Conservation (phyloP, 1,140 invertebrate species). For the Nephila pilipes region DNA sequence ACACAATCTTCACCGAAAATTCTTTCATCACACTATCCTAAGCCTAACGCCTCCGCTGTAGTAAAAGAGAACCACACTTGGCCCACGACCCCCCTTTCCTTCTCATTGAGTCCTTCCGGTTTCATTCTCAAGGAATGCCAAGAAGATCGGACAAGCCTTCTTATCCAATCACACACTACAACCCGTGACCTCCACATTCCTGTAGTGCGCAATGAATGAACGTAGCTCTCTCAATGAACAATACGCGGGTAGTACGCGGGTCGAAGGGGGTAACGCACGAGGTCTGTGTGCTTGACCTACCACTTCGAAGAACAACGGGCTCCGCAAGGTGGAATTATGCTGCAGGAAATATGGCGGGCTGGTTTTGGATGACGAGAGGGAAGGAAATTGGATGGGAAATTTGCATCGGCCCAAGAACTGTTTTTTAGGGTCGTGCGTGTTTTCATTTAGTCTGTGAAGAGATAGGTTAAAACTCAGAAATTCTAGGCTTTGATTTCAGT, state of each 20-base stretch:
- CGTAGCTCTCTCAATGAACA: slow-evolving; percentile 1
- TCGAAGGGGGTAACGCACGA: background rate
- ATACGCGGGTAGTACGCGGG: background rate
- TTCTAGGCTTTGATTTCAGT: too few relatives aligned
- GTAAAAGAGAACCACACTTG: background rate
- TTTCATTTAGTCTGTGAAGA: too few relatives aligned
- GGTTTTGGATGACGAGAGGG: too few relatives aligned
- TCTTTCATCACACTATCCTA: too few relatives aligned
- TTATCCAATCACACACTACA: background rate
- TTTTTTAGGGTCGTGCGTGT: too few relatives aligned
- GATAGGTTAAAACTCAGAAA: too few relatives aligned
- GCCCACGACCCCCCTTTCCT: background rate
- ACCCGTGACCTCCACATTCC: background rate
- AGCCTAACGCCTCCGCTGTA: too few relatives aligned
- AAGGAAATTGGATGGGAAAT: too few relatives aligned
- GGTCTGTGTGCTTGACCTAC: background rate
- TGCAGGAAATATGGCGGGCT: too few relatives aligned
- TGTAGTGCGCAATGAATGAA: background rate
- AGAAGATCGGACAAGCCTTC: background rate
- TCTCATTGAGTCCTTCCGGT: background rate
- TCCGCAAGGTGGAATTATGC: too few relatives aligned
- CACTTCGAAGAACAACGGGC: background rate
- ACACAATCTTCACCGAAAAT: too few relatives aligned
- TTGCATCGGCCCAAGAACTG: too few relatives aligned
- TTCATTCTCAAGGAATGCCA: background rate